Evolutionary conservation across 2,113 vertebrate species (phyloP), one percentile per base, ranked within the genome.

Genomic region (Larimichthys crocea): DNA sequence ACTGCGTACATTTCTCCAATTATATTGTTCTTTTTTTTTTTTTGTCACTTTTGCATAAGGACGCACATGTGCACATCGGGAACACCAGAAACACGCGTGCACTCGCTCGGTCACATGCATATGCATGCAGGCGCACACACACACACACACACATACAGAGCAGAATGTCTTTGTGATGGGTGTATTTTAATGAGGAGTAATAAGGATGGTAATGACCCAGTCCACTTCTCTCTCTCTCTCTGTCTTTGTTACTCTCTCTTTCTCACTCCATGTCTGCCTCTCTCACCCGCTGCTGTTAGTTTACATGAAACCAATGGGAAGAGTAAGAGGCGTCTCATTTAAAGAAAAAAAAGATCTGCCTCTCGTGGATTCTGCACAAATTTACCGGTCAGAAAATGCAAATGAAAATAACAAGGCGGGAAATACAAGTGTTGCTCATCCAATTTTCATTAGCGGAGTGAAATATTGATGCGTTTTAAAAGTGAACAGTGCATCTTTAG

Each of bases 1-100:
- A 97, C 96, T 97, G 91, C 95, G 96, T 96, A 97, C 96, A 97
- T 97, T 97, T 97, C 96, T 95, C 96, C 97, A 97, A 97, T 98
- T 97, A 97, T 96, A 96, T 97, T 97, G 96, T 98, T 97, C 96
- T 94, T 95, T 97, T 96, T 94, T 94, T 94, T 95, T 97, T 96
- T 94, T 96, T 96, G 95, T 97, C 92, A 92, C 94, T 96, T 94
- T 92, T 93, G 88, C 69, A 91, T 88, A 76, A 69, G 88, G 90
- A 88, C 90, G 70, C 92, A 82, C 90, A 72, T 66, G 83, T 89
- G 85, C 87, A 81, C 88, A 88, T 85, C 72, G 68, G 83, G 79
- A 87, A 82, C 79, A 57, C 52, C 71, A 35, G 63, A 80, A 81
- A 84, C 53, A n/a, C 22, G 73, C 75, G 24, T 53, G 74, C 85